Conservation (phyloP, 2,888 invertebrate genomes). For the Caenorhabditis imperialis region DNA sequence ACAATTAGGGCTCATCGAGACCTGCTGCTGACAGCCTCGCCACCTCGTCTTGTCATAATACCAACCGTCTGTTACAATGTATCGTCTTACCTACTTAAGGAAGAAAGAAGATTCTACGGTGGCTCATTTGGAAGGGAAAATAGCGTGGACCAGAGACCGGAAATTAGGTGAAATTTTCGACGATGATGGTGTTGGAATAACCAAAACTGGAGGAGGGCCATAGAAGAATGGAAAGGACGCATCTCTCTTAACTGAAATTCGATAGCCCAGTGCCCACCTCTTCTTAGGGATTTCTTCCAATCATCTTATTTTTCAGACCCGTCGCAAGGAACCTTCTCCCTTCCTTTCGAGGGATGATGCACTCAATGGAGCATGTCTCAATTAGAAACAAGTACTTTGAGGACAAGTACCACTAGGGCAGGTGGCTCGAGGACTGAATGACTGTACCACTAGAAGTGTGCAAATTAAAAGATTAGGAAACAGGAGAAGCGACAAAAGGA, state of each 20-base stretch:
- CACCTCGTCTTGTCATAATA: constrained; percentile 27
- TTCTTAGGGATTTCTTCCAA: constrained; percentile 51
- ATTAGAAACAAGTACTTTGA: constrained; percentile 16
- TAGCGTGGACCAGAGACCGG: constrained; percentile 20
- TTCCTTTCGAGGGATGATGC: neutral
- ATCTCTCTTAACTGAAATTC: constrained; percentile 51
- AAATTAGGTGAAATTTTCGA: constrained; percentile 57
- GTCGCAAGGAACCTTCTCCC: neutral
- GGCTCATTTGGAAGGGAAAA: constrained; percentile 1
- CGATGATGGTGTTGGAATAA: constrained; percentile 6
- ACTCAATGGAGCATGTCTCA: constrained; percentile 17
- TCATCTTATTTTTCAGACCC: constrained; percentile 50
- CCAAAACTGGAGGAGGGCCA: constrained; percentile 13
- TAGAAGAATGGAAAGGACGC: constrained; percentile 19
- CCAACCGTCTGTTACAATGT: constrained; percentile 58
- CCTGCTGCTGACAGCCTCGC: constrained; percentile 51
- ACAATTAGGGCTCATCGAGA: constrained; percentile 23
- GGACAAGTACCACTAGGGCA: constrained; percentile 15
- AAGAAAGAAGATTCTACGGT: neutral
- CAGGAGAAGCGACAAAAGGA: constrained; percentile 10
- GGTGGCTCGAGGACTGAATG: constrained; percentile 20
- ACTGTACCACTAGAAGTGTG: neutral
- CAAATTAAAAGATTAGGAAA: constrained; percentile 19
- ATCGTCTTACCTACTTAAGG: constrained; percentile 52
- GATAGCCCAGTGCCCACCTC: constrained; percentile 48